Evolutionary conservation across 2,888 invertebrate species (phyloP).

Genomic region (Thecocarcelia acutangulata): DNA sequence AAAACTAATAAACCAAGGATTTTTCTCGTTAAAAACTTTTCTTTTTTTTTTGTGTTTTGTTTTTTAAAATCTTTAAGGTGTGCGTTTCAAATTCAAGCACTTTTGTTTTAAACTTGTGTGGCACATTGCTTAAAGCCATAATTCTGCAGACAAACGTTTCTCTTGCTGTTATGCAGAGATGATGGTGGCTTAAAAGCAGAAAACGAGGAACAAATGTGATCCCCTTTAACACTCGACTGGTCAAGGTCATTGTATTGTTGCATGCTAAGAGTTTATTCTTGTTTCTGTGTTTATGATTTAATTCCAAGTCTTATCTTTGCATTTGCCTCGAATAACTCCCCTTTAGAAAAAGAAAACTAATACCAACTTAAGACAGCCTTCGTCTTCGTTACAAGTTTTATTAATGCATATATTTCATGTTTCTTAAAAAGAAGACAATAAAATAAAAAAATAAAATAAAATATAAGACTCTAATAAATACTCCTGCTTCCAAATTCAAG

Average conservation of each 20-base stretch:
- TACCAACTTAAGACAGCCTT: conserved; percentile 17
- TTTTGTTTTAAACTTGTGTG: conserved; percentile 12
- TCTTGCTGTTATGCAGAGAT: neutral
- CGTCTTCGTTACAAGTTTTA: conserved; percentile 30
- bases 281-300: neutral
- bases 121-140: conserved; percentile 18
- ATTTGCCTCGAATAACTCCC: conserved; percentile 23
- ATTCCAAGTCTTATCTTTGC: conserved; percentile 1
- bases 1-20: conserved; percentile 18
- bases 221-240: conserved; percentile 65
- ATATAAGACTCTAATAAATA: conserved; percentile 6
- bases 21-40: conserved; percentile 13
- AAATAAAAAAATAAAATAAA: conserved; percentile 5
- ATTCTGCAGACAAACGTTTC: conserved; percentile 22
- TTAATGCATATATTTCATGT: neutral
- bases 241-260: conserved; percentile 65
- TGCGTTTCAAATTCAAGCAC: conserved; percentile 6
- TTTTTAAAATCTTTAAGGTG: conserved; percentile 27
- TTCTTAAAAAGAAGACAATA: conserved; percentile 34
- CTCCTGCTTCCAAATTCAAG: neutral
- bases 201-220: conserved; percentile 20
- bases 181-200: conserved; percentile 4
- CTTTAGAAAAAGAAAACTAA: conserved; percentile 1
- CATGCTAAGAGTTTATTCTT: conserved; percentile 19
- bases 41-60: neutral